phyloP scores from a whole-genome alignment of 2,113 vertebrate species.

The Orthonyx spaldingii region DNA sequence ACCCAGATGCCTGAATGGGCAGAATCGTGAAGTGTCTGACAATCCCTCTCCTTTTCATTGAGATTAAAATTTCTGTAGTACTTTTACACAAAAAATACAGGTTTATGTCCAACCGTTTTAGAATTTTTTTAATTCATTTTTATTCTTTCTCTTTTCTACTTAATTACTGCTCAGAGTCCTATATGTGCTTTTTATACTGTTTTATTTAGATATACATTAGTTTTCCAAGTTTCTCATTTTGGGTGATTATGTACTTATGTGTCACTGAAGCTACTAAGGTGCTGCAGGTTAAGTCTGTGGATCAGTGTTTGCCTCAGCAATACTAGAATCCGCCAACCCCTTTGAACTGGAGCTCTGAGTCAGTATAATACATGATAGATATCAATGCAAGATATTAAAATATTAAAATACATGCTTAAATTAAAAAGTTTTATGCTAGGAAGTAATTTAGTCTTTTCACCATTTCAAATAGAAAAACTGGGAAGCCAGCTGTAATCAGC shows the following conservation, averaged over 20 bases:
- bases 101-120: background rate
- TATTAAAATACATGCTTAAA: background rate
- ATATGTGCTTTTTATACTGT: background rate
- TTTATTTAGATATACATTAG: background rate
- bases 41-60: background rate
- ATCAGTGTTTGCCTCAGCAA: background rate
- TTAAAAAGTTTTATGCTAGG: background rate
- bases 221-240: background rate
- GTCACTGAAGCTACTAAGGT: background rate
- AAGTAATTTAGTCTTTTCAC: background rate
- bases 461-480: background rate
- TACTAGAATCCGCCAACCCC: background rate
- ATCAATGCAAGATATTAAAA: background rate
- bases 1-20: background rate
- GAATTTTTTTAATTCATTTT: background rate
- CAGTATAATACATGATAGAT: background rate
- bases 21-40: background rate
- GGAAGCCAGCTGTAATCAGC: background rate
- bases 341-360: background rate
- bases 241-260: accelerated
- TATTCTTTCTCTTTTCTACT: background rate
- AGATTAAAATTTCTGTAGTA: background rate
- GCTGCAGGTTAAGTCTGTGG: background rate
- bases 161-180: background rate
- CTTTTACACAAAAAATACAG: background rate